Evolutionary conservation across 1,140 invertebrate species (phyloP).

Genomic region (Potamilus streckersoni): DNA sequence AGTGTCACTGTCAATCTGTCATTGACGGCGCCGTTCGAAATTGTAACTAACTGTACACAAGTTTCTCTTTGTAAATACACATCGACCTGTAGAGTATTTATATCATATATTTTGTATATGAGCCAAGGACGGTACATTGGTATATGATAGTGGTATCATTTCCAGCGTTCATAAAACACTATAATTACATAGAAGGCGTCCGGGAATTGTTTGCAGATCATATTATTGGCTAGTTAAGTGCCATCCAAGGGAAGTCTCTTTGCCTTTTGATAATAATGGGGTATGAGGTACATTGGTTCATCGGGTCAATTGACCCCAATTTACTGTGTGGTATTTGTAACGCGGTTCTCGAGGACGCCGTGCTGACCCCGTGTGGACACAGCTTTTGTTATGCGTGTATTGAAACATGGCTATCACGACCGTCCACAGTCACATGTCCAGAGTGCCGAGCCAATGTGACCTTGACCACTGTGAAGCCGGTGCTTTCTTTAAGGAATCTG

Average conservation of each 20-base stretch:
- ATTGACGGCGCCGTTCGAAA: too few species aligned
- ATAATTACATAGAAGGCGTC: too few species aligned
- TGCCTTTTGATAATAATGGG: slow-evolving; percentile 43
- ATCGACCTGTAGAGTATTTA: too few species aligned
- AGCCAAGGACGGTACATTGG: too few species aligned
- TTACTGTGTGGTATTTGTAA: slow-evolving; percentile 61
- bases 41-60: too few species aligned
- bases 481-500: slow-evolving; percentile 58
- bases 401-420: slow-evolving; percentile 54
- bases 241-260: not conserved
- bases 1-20: too few species aligned
- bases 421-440: slow-evolving; percentile 53
- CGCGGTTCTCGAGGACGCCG: slow-evolving; percentile 56
- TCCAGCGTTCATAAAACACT: too few species aligned
- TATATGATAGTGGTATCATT: too few species aligned
- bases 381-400: slow-evolving; percentile 57
- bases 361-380: slow-evolving; percentile 63
- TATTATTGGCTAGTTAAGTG: too few species aligned
- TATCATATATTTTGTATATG: too few species aligned
- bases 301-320: slow-evolving; percentile 55
- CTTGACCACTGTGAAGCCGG: slow-evolving; percentile 42
- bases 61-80: too few species aligned
- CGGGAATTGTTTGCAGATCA: too few species aligned
- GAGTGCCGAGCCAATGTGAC: slow-evolving; percentile 54
- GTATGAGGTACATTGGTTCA: slow-evolving; percentile 49